Base-by-base conservation (phyloP, 1,140 invertebrate species). In the Microplitis demolitor region DNA sequence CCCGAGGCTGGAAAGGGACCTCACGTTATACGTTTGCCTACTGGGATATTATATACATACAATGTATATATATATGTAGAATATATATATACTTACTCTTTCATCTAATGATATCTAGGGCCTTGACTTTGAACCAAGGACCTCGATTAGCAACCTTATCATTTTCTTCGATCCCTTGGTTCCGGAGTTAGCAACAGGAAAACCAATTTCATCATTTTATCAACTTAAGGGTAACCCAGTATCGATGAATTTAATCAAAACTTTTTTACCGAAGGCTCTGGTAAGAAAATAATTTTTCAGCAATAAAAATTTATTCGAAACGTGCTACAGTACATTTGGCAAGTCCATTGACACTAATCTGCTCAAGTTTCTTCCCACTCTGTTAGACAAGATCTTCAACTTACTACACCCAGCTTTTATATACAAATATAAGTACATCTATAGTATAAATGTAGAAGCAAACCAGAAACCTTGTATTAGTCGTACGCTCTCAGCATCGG, bases 1-100 rank as follows among this genome's bases (percentile, higher is more conserved):
- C 76, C 79, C 78, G 80, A 79, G 78, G 76, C 78, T 80, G 74
- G 80, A 83, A 83, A 79, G 78, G 81, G 78, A 77, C 78, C 78
- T 79, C 77, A 78, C 72, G 76, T 77, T 78, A 74, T 76, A 68
- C 53, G 71, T 53, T 51, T 45, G 39, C 39, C 39, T 9, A 45
- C 11, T 24, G 24, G 39, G 39, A 45, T 45, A 45, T 45, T 14
- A 24, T 62, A 53, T 54, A 72, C 66, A 53, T 66, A 24, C 24
- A 45, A 6, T 13, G 0, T 34, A 53, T 13, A 11, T 13, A 8
- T 34, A 53, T 13, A 11, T 45, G 24, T 24, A 24, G 24, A 24
- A 45, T 45, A 45, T 45, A 11, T 45, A 35, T 16, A 39, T 51
- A 56, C 54, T 9, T 45, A 60, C 58, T 68, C 78, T 82, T 85